Evolutionary conservation across 2,797 vertebrate species (phyloP).

Genomic region (Gymnocypris eckloni): DNA sequence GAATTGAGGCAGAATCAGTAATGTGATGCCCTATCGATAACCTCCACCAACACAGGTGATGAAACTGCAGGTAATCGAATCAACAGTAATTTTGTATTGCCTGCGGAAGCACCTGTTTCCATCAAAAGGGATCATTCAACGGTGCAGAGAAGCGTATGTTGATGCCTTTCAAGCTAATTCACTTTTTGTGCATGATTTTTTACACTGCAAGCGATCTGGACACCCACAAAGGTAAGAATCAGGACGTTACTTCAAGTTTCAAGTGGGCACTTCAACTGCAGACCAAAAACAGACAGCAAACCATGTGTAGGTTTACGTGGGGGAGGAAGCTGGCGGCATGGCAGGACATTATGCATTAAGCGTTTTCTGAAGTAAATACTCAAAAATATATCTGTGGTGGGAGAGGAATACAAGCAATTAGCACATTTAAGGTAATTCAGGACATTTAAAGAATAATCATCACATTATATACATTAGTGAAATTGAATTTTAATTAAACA

Average conservation of each 20-base stretch:
- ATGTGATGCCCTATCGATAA: conserved; percentile 30
- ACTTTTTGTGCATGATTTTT: not conserved
- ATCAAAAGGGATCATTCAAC: not conserved
- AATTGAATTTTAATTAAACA: not conserved
- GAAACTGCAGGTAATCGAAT: conserved; percentile 39
- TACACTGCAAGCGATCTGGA: not conserved
- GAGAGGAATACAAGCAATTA: conserved; percentile 11
- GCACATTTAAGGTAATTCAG: not conserved
- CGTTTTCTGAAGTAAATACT: conserved; percentile 46
- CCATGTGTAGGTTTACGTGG: conserved; percentile 33
- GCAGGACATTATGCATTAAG: conserved; percentile 53
- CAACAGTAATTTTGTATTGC: conserved; percentile 25
- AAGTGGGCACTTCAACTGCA: conserved; percentile 2
- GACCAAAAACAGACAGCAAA: conserved; percentile 2
- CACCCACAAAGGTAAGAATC: conserved; percentile 24
- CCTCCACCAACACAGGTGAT: conserved; percentile 35
- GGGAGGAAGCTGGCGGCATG: conserved; percentile 12
- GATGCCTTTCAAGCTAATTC: conserved; percentile 10
- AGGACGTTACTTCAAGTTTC: conserved; percentile 20
- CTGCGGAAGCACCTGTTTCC: conserved; percentile 33
- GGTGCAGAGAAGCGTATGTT: not conserved
- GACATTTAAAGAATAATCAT: not conserved
- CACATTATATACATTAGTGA: not conserved
- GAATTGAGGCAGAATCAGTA: conserved; percentile 15
- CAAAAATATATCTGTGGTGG: conserved; percentile 46